Evolutionary conservation across 2,113 vertebrate genomes (phyloP).

Genomic region (Lota lota): DNA sequence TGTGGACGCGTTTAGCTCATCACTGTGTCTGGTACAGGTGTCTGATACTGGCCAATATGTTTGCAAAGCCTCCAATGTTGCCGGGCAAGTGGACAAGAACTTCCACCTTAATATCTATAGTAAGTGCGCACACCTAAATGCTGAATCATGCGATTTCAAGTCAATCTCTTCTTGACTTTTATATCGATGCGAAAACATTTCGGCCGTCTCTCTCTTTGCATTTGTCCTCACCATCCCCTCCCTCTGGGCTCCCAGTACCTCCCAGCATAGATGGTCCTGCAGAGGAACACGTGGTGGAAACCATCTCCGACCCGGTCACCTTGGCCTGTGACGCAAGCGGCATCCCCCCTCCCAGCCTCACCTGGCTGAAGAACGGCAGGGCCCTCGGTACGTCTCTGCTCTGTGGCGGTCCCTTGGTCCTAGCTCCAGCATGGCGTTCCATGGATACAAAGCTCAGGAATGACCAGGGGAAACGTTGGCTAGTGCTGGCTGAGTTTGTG

Average conservation of each 20-base stretch:
- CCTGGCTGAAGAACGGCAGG: constrained; percentile 88
- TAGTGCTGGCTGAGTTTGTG: too few species aligned
- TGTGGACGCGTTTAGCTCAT: not conserved
- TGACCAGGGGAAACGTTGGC: too few species aligned
- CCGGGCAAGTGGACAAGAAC: constrained; percentile 91
- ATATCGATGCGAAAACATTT: not conserved
- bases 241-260: constrained; percentile 72
- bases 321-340: constrained; percentile 89
- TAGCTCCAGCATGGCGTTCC: too few species aligned
- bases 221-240: not conserved
- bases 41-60: constrained; percentile 94
- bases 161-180: not conserved
- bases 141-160: not conserved
- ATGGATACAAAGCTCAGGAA: not conserved
- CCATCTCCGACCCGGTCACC: constrained; percentile 82
- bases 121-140: constrained; percentile 51
- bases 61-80: constrained; percentile 92
- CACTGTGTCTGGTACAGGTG: constrained; percentile 74
- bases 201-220: not conserved
- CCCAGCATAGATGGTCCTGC: constrained; percentile 85
- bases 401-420: not conserved
- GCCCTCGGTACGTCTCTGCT: constrained; percentile 76
- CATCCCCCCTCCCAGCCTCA: constrained; percentile 85
- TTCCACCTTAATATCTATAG: constrained; percentile 94
- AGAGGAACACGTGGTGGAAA: constrained; percentile 78